Percentiles rank a stretch among this genome's conserved stretches.
phyloP scores from a whole-genome alignment of 2,113 vertebrate species.

The Calyptommatus sinebrachiatus region DNA sequence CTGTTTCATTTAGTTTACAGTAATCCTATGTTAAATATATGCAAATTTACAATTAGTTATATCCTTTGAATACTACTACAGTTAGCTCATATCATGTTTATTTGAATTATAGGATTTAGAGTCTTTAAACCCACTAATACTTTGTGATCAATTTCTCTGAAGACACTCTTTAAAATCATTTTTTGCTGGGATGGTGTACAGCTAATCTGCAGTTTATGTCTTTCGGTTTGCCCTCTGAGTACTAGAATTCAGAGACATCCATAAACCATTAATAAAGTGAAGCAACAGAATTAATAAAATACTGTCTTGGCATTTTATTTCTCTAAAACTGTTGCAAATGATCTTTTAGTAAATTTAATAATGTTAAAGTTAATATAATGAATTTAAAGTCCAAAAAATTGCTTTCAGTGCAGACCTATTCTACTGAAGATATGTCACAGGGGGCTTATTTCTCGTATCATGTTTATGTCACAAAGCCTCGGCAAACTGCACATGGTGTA shows the following conservation, averaged over 20 bases:
- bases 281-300: background rate
- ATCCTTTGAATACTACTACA: background rate
- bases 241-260: background rate
- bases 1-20: background rate
- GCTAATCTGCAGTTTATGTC: background rate
- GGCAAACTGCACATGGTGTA: too few relatives aligned
- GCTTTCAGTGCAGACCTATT: too few relatives aligned
- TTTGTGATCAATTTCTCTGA: background rate
- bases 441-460: too few relatives aligned
- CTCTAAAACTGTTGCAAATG: background rate
- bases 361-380: too few relatives aligned
- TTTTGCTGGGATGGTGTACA: background rate
- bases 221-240: background rate
- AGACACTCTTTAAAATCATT: background rate
- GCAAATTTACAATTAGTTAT: background rate
- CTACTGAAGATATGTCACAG: too few relatives aligned
- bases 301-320: background rate
- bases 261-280: background rate
- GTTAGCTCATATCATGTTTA: background rate
- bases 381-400: too few relatives aligned
- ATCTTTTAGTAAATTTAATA: background rate
- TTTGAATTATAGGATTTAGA: background rate
- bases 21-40: fast-evolving
- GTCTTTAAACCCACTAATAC: background rate
- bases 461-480: too few relatives aligned